phyloP scores from a whole-genome alignment of 2,113 vertebrate species.

The Ahaetulla prasina region DNA sequence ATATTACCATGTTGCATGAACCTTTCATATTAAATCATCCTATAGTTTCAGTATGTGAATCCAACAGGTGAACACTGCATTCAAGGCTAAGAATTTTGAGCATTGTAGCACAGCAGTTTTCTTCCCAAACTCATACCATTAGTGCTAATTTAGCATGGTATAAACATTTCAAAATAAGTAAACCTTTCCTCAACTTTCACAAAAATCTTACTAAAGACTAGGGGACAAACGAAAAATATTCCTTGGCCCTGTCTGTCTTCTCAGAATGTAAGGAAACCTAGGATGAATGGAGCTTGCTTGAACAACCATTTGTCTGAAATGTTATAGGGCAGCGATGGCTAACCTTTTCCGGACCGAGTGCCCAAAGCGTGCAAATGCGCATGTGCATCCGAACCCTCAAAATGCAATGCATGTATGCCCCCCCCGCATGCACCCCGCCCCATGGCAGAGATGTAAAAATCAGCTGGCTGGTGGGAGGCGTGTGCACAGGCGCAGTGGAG shows the following conservation, averaged over 20 bases:
- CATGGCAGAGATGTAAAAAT: too few relatives aligned
- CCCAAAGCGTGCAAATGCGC: too few relatives aligned
- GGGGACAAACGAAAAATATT: neutral
- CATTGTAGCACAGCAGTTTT: neutral
- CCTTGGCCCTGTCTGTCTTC: neutral
- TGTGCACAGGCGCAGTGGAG: too few relatives aligned
- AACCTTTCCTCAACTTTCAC: neutral
- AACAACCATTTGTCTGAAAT: neutral
- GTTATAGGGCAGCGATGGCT: neutral
- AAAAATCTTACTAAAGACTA: neutral
- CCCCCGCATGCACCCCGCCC: too few relatives aligned
- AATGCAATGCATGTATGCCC: too few relatives aligned
- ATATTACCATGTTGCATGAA: neutral
- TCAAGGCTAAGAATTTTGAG: neutral
- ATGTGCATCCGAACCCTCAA: too few relatives aligned
- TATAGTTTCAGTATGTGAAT: neutral
- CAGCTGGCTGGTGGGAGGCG: too few relatives aligned
- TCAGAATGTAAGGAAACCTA: neutral
- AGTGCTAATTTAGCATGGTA: neutral
- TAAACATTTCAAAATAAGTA: neutral
- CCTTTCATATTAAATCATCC: neutral
- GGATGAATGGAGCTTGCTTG: neutral
- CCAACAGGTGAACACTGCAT: neutral
- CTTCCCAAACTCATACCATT: neutral
- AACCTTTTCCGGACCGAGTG: too few relatives aligned